These are phyloP conservation scores for Mesaphorura yosii DNA, from an alignment of 1,140 invertebrate species.

Conservation along the genomic window DNA sequence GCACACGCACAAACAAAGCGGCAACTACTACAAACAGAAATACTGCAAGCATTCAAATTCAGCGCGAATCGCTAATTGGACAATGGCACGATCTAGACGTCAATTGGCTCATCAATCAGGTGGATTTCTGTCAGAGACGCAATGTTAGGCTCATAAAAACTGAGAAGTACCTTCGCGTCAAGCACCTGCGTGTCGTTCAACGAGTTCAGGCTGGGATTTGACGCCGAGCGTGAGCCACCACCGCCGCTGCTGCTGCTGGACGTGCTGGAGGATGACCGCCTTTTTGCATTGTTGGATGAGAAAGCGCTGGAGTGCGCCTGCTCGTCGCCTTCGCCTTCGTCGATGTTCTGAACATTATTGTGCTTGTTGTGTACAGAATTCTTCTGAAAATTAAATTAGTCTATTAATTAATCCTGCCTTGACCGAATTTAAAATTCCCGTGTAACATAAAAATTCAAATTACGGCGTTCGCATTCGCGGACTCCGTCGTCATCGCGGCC, in stretches of 20 bases:
- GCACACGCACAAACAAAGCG: neutral
- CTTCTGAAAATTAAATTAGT: neutral
- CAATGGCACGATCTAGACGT: neutral
- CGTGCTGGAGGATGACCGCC: conserved; percentile 10
- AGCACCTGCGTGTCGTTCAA: conserved; percentile 22
- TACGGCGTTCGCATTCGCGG: no score
- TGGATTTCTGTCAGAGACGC: conserved; percentile 23
- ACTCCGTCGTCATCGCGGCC: no score
- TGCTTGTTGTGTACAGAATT: neutral
- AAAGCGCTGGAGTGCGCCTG: conserved; percentile 20
- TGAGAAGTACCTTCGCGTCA: conserved; percentile 29
- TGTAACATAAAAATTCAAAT: no score
- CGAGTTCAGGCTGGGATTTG: no score
- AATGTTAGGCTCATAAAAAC: conserved; percentile 20
- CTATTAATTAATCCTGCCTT: no score
- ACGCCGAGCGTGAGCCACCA: no score
- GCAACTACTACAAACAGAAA: neutral
- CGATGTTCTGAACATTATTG: neutral
- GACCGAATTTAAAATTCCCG: no score
- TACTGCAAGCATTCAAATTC: neutral
- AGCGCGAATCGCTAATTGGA: neutral
- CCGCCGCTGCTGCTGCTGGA: neutral
- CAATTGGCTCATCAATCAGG: conserved; percentile 5
- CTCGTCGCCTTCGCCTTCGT: conserved; percentile 11
- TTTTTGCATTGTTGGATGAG: conserved; percentile 10